Base-by-base conservation (phyloP, 2,113 vertebrate species). In the Calidris pugnax region DNA sequence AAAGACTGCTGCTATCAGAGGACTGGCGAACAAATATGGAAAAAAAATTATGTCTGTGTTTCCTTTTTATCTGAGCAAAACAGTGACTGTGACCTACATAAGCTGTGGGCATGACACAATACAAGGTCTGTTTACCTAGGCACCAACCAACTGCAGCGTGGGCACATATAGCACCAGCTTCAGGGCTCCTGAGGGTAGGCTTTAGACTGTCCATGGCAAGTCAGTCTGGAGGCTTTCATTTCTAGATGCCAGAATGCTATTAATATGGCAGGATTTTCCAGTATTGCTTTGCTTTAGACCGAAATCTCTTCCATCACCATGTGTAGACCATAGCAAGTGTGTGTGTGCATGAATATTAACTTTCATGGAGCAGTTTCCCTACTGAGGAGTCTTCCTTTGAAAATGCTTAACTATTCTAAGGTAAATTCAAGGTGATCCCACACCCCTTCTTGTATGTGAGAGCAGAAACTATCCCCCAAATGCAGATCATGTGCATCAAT, bases 401-500 rank as follows among this genome's bases (percentile, higher is more conserved):
- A 86, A 88, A 57, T 15, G 12, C 30, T 50, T 22, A 28, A 20
- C 45, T 89, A 13, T 75, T 92, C 35, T 45, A 33, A 84, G 22
- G 37, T 41, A 77, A 90, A 88, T 55, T 77, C 59, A 86, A 94
- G 81, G 64, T 75, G 66, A 94, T 62, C 16, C 23, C 64, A 48
- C 11, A 63, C 5, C 8, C 6, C 21, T 59, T 35, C 33, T 59
- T 86, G 43, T 63, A 59, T 9, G 12, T 21, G 35, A 90, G 39
- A 83, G 30, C 14, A 92, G 82, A 76, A 92, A 47, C 53, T 50
- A 10, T 32, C 12, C 23, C 62, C 62, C 62, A 66, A 88, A 60
- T 73, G 15, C 24, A 66, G 45, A 57, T 35, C 48, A 60, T 0
- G 0, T 50, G 27, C 6, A 0, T 67, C 47, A 67, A 8, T 48